phyloP scores from a whole-genome alignment of 2,113 vertebrate species.

The Leucoraja erinaceus region DNA sequence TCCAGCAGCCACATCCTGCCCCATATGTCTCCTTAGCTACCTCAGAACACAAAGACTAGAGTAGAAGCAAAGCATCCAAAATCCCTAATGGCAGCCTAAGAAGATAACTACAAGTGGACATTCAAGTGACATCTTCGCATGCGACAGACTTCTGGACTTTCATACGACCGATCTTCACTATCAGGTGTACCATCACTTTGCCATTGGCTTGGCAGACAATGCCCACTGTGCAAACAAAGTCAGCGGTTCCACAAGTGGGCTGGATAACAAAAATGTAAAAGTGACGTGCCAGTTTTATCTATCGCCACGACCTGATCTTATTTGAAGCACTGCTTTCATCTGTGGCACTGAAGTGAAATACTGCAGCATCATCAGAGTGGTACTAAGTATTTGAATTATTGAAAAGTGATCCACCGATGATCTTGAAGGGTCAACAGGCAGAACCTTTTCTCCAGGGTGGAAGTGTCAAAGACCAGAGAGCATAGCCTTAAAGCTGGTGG shows the following conservation, averaged over 20 bases:
- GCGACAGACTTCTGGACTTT: constrained; percentile 9
- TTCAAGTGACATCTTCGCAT: too few relatives aligned
- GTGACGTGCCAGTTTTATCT: not conserved
- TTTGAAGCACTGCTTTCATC: not conserved
- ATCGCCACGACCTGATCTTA: not conserved
- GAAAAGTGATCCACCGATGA: too few relatives aligned
- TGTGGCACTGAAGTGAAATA: not conserved
- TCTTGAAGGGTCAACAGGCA: too few relatives aligned
- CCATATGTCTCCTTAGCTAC: too few relatives aligned
- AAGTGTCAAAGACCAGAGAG: too few relatives aligned
- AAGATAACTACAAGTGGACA: not conserved
- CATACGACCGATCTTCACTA: constrained; percentile 38
- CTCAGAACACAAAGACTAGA: too few relatives aligned
- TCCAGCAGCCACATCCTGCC: too few relatives aligned
- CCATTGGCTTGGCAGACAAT: constrained; percentile 2
- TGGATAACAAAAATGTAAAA: not conserved
- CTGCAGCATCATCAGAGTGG: not conserved
- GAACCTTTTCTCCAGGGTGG: too few relatives aligned
- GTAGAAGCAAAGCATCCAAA: too few relatives aligned
- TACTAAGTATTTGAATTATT: not conserved
- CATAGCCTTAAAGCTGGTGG: too few relatives aligned
- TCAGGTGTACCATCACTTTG: constrained; percentile 21
- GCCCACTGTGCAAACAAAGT: constrained; percentile 6
- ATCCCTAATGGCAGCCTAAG: too few relatives aligned
- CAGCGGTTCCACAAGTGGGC: not conserved